Evolutionary conservation across 37 sponge, comb jelly and placozoan genomes (phyloP).

Genomic region (Oscarella lobularis): DNA sequence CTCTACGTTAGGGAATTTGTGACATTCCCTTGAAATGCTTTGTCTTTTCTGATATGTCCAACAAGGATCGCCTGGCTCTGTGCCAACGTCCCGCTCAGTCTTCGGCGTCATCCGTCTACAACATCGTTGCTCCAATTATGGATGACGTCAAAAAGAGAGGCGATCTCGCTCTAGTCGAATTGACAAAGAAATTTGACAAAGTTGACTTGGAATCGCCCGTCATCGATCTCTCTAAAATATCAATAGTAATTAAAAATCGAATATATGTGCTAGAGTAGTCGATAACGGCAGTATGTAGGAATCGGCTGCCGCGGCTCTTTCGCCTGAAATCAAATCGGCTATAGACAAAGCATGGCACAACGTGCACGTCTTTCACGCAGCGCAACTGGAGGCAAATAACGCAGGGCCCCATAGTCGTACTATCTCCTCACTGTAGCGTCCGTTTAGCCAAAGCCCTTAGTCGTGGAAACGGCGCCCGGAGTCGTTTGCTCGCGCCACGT

Average conservation of each 20-base stretch:
- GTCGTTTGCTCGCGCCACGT: background rate
- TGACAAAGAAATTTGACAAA: background rate
- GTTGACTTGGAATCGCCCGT: background rate
- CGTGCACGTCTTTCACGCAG: background rate
- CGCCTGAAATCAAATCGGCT: background rate
- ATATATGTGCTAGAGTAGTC: background rate
- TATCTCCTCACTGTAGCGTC: background rate
- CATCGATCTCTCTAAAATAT: background rate
- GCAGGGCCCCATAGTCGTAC: too few species aligned
- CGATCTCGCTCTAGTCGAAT: conserved; percentile 5
- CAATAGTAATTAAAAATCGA: too few species aligned
- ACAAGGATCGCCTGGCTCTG: background rate
- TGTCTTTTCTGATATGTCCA: background rate
- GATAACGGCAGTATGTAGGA: background rate
- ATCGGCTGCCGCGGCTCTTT: background rate
- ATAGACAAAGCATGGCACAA: background rate
- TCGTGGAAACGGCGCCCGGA: conserved; percentile 4
- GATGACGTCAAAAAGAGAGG: background rate
- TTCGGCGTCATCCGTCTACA: background rate
- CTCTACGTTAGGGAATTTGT: background rate
- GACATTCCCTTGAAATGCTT: background rate
- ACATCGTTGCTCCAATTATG: background rate
- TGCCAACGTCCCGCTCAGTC: background rate
- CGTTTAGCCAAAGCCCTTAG: background rate
- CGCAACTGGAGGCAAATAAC: background rate